These are phyloP conservation scores for Tromatobia lineatoria DNA, from an alignment of 2,888 invertebrate species.

Conservation along the genomic window DNA sequence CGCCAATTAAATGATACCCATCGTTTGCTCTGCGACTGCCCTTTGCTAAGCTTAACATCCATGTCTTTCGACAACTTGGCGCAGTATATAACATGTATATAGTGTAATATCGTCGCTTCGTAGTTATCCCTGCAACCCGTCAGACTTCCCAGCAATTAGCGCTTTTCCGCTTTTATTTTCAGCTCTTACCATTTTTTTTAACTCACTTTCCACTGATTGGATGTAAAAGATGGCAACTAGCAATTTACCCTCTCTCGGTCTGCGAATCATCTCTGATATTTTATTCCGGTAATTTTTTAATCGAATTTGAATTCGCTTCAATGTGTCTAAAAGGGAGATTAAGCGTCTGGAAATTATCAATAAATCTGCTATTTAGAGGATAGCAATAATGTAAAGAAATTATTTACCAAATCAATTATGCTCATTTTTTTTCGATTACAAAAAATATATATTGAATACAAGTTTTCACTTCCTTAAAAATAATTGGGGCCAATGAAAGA, in stretches of 20 bases:
- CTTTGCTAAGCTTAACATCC: conserved; percentile 27
- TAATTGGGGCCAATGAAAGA: too few species aligned
- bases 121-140: conserved; percentile 14
- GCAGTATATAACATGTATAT: neutral
- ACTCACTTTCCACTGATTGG: conserved; percentile 8
- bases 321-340: neutral
- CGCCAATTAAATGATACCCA: conserved; percentile 74
- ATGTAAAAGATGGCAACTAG: conserved; percentile 2
- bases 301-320: neutral
- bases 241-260: neutral
- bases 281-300: conserved; percentile 7
- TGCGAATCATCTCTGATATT: conserved; percentile 6
- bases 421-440: too few species aligned
- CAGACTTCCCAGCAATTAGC: conserved; percentile 42
- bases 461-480: too few species aligned
- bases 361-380: neutral
- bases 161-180: conserved; percentile 29
- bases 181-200: neutral
- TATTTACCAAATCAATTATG: too few species aligned
- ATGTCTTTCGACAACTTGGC: conserved; percentile 18
- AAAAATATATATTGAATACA: too few species aligned
- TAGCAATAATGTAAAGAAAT: neutral
- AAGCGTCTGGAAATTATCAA: neutral
- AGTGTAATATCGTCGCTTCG: conserved; percentile 7
- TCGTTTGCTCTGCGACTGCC: conserved; percentile 60